Base-by-base conservation (phyloP, 64 coral and sea anemone genomes). In the Orbicella faveolata region DNA sequence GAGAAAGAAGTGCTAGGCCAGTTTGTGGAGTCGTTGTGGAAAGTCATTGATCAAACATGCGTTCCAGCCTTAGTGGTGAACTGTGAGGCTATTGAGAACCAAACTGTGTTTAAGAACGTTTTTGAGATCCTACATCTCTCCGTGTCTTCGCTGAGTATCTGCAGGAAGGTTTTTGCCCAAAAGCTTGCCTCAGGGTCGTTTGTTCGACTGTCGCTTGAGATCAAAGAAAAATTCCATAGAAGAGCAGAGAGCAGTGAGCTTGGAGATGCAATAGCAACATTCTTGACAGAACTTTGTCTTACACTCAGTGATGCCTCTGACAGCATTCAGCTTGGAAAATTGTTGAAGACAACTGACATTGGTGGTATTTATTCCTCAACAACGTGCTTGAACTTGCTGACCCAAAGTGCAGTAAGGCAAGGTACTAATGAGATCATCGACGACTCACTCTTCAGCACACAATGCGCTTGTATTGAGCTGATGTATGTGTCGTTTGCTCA, bases 61-160 rank as follows among this genome's bases (percentile, higher is more conserved):
- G 89, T 98, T 8, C 87, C 86, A 37, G 96, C 96, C 63, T 86
- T 98, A 41, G 92, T 98, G 93, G 74, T 94, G 15, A 94, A 98
- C 67, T 94, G 80, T 69, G 87, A 98, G 66, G 37, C 87, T 30
- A 89, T 98, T 54, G 94, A 87, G 55, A 89, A 83, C 72, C 57
- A 65, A 15, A 53, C 63, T 9, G 81, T 94, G 34, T 98, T 98
- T 81, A 72, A 92, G 19, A 78, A 75, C 61, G 74, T 98, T 37
- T 94, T 98, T 80, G 61, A 68, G 23, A 94, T 98, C 37, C 75
- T 98, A 11, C 86, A 81, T 82, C 52, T 74, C 34, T 90, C 91
- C 17, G 66, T 98, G 15, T 69, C 93, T 64, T 35, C 72, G 35
- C 2, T 91, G 73, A 77, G 73, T 80, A 16, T 83, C 87, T 91